Evolutionary conservation across 2,797 vertebrate genomes (phyloP), one percentile per base, ranked within the genome.

Genomic region (Scolopax bukidnonensis): DNA sequence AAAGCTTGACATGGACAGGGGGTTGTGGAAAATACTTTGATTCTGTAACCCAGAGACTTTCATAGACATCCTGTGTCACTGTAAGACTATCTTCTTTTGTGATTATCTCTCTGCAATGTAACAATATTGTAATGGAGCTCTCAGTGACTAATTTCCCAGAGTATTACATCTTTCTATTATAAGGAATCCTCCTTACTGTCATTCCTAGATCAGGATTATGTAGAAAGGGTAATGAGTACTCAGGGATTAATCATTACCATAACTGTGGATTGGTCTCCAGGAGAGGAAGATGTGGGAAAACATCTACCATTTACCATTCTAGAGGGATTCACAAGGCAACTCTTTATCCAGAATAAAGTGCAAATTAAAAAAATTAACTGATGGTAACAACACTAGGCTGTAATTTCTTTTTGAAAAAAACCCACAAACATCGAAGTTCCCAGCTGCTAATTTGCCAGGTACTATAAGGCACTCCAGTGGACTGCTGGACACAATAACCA

Each of bases 151-250:
- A 95, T 94, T 92, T 96, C 54, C 36, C 59, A 45, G 25, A 93
- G 80, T 64, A 89, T 94, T 85, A 81, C 76, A 76, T 91, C 76
- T 86, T 77, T 93, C 54, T 59, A 25, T 73, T 86, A 33, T 79
- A 63, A 93, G 77, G 86, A 96, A 91, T 84, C 70, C 84, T 89
- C 45, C 74, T 96, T 78, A 76, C 60, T 90, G 91, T 88, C 70
- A 32, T 91, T 95, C 54, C 51, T 68, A 79, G 67, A 86, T 50
- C 59, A 78, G 73, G 94, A 91, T 92, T 91, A 89, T 54, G 30
- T 24, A 71, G 77, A 81, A 79, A 90, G 10, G 60, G 36, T 95
- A 87, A 95, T 84, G 67, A 94, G 69, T 86, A 73, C 54, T 76
- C 15, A 63, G 68, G 67, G 67, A 87, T 94, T 82, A 82, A 74